phyloP scores from a whole-genome alignment of 2,113 vertebrate species.

The human (Homo sapiens) region GRCh38 chr14:86894501-86895000 shows the following conservation, averaged over 20 bases:
- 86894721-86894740: too few species aligned
- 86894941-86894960: not conserved
- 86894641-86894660: not conserved
- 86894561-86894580: not conserved
- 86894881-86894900: not conserved
- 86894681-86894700: fast-evolving
- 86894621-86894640: not conserved
- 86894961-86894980: not conserved
- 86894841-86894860: not conserved
- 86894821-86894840: not conserved
- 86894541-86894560: not conserved
- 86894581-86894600: not conserved
- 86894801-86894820: not conserved
- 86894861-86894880: not conserved
- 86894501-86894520: not conserved
- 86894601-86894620: not conserved
- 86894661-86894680: not conserved
- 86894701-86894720: not conserved
- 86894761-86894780: not conserved
- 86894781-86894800: not conserved
- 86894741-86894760: not conserved
- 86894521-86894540: not conserved
- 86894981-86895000: not conserved
- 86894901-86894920: not conserved
- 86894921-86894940: not conserved